Evolutionary conservation across 2,113 vertebrate genomes (phyloP).

Genomic region (Gymnobelideus leadbeateri): DNA sequence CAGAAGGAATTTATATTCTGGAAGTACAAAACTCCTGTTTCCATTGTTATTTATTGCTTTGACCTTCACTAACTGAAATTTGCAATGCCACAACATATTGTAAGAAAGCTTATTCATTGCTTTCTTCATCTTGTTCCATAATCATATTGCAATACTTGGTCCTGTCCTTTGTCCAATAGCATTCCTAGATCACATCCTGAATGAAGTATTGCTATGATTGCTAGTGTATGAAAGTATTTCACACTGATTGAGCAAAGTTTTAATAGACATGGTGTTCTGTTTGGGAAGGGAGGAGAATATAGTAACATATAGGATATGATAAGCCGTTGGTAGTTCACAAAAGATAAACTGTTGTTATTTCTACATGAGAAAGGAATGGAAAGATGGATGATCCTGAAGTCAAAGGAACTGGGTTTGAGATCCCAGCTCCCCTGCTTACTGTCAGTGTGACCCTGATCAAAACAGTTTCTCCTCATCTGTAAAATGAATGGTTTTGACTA

Average conservation of each 20-base stretch:
- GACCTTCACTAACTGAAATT: conserved; percentile 3
- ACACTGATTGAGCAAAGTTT: conserved; percentile 28
- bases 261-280: not conserved
- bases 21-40: not conserved
- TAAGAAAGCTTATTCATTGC: conserved; percentile 23
- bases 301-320: not conserved
- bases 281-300: not conserved
- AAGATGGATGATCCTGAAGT: not conserved
- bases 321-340: not conserved
- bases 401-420: not conserved
- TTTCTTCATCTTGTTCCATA: not conserved
- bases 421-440: not conserved
- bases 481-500: not conserved
- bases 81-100: not conserved
- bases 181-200: conserved; percentile 23
- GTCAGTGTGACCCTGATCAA: not conserved
- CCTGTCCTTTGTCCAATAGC: conserved; percentile 16
- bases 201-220: not conserved
- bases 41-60: not conserved
- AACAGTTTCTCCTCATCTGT: not conserved
- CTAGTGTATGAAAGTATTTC: not conserved
- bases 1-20: not conserved
- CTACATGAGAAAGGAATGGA: not conserved
- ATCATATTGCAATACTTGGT: not conserved
- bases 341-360: not conserved